A percentile compares a stretch with the other conserved stretches of the same genome.
Conservation (phyloP, 2,113 vertebrate species). For the Stegastes partitus region DNA sequence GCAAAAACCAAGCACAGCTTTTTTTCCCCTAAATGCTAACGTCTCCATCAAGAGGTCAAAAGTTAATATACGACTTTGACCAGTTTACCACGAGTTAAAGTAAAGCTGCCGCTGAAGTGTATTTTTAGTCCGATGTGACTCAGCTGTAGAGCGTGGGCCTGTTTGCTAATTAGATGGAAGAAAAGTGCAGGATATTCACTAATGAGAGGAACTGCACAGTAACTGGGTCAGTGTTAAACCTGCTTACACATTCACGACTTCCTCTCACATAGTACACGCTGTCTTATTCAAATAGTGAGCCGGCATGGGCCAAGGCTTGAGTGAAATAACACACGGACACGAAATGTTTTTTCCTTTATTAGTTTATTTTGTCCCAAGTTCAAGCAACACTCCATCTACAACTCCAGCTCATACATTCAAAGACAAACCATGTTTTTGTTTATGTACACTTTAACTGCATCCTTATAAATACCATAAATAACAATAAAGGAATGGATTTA, state of each 20-base stretch:
- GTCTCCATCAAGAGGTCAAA: no score
- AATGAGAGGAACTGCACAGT: no score
- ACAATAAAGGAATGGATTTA: conserved; percentile 86
- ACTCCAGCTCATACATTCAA: conserved; percentile 67
- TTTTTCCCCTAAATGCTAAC: no score
- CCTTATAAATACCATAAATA: conserved; percentile 96
- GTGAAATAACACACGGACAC: conserved; percentile 28
- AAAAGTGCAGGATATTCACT: not conserved
- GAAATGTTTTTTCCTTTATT: conserved; percentile 16
- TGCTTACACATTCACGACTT: conserved; percentile 20
- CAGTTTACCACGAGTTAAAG: no score
- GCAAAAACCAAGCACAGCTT: no score
- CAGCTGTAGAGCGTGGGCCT: not conserved
- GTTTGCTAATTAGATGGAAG: not conserved
- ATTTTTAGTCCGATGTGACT: no score
- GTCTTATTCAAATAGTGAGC: not conserved
- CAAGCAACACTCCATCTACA: conserved; percentile 43
- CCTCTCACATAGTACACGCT: conserved; percentile 7
- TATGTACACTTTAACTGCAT: conserved; percentile 67
- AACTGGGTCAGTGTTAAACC: not conserved
- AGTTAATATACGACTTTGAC: no score
- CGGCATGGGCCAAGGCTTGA: not conserved
- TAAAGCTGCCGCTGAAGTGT: no score
- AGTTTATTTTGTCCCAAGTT: conserved; percentile 64
- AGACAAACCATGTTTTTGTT: conserved; percentile 54